Base-by-base conservation (phyloP, 2,797 vertebrate genomes). In the Gorsachius magnificus region DNA sequence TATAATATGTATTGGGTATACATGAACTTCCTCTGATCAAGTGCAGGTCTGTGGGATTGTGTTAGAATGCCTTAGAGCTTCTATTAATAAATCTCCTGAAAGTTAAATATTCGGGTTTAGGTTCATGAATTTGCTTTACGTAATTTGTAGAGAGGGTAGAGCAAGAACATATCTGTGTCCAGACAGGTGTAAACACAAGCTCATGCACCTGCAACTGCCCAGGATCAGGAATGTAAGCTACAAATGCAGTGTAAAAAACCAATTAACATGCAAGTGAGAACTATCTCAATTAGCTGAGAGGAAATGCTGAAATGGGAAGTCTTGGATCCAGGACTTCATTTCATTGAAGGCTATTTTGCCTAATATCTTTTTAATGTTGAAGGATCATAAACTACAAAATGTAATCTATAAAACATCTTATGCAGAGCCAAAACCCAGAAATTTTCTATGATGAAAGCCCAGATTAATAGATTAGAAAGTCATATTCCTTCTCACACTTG, bases 401-500 rank as follows among this genome's bases (percentile, higher is more conserved):
- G 36, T 48, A 74, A 50, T 71, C 36, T 43, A 36, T 68, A 53
- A 89, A 94, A 72, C 8, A 25, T 41, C n/a, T 83, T 83, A 64
- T 45, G 72, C 79, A 75, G 53, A 91, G 22, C 20, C 10, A 50
- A 91, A 80, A 6, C 24, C 16, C n/a, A 81, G 82, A 80, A 85
- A 60, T 80, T 77, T 81, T 83, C 2, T 21, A 43, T 65, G 57
- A 81, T 46, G n/a, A 78, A 93, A 83, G n/a, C 4, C 10, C 50
- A 57, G 41, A 60, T 74, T 89, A 95, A 94, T 82, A 83, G 78
- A 85, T 91, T 63, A 91, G 65, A 93, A 93, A 94, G 60, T 66
- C 56, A 53, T 77, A 74, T 60, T 85, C 45, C 8, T 70, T 87
- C 50, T 89, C 64, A 85, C 13, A 26, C 10, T 85, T 64, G 10